These are phyloP conservation scores for Marcusenius ussheri DNA, from an alignment of 2,113 vertebrate genomes.

Conservation along the genomic window DNA sequence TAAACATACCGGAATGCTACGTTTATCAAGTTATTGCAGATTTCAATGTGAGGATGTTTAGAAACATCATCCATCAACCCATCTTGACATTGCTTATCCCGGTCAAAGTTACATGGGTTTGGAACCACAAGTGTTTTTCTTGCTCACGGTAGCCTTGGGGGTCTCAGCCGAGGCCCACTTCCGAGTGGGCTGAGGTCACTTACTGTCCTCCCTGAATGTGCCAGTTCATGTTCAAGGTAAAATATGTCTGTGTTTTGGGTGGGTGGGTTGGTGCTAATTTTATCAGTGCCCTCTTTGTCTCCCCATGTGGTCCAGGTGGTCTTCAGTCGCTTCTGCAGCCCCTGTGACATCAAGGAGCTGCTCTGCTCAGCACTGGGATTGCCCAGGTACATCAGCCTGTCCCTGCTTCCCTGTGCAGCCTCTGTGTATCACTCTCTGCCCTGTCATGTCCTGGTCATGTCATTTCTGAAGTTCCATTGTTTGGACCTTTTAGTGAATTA, in stretches of 20 bases:
- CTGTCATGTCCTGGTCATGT: neutral
- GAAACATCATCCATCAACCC: neutral
- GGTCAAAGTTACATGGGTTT: neutral
- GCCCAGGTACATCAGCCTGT: conserved; percentile 41
- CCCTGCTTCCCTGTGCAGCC: neutral
- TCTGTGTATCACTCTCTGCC: neutral
- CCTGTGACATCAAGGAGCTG: conserved; percentile 61
- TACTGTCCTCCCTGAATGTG: neutral
- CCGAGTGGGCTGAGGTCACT: neutral
- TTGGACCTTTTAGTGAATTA: neutral
- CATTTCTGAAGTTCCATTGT: neutral
- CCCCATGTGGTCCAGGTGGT: conserved; percentile 52
- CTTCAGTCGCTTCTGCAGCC: conserved; percentile 61
- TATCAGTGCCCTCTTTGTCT: neutral
- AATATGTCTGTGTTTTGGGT: neutral
- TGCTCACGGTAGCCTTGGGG: neutral
- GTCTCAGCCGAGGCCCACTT: neutral
- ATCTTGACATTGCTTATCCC: neutral
- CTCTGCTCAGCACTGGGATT: conserved; percentile 54
- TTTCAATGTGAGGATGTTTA: neutral
- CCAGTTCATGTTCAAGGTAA: neutral
- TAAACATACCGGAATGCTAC: neutral
- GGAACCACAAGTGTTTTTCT: neutral
- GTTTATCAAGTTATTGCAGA: neutral
- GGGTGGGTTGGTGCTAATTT: neutral